Conservation (phyloP, 2,797 vertebrate species). For the Crenichthys baileyi region DNA sequence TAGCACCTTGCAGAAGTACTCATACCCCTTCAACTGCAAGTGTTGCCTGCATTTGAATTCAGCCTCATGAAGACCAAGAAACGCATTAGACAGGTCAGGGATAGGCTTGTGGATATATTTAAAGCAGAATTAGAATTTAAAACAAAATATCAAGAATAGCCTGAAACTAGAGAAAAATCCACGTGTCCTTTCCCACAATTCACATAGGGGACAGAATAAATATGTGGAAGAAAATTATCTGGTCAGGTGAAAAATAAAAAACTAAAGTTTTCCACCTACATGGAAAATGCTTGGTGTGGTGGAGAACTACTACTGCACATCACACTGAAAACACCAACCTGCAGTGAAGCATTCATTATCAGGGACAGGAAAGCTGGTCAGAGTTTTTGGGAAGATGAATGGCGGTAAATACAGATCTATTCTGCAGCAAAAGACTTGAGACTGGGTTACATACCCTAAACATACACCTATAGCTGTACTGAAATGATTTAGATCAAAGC, state of each 20-base stretch:
- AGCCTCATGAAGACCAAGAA: neutral
- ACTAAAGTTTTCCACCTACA: neutral
- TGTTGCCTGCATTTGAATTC: neutral
- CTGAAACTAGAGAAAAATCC: neutral
- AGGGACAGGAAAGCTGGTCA: neutral
- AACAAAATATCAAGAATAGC: neutral
- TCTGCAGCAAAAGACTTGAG: neutral
- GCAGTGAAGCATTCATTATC: neutral
- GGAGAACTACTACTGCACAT: neutral
- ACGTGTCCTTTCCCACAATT: neutral
- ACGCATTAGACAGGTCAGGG: neutral
- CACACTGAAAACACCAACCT: neutral
- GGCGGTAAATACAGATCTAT: neutral
- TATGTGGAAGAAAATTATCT: neutral
- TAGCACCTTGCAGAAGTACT: too few relatives aligned
- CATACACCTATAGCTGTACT: neutral
- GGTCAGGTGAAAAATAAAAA: neutral
- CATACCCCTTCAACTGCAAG: too few relatives aligned
- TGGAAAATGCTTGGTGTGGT: neutral
- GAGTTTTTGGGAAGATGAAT: neutral
- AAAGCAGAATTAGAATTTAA: neutral
- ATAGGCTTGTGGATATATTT: neutral
- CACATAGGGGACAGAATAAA: neutral
- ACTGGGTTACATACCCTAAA: neutral
- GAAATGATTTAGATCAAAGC: neutral